Conservation (phyloP, 2,797 vertebrate genomes). For the Coranthus polyacanthus region DNA sequence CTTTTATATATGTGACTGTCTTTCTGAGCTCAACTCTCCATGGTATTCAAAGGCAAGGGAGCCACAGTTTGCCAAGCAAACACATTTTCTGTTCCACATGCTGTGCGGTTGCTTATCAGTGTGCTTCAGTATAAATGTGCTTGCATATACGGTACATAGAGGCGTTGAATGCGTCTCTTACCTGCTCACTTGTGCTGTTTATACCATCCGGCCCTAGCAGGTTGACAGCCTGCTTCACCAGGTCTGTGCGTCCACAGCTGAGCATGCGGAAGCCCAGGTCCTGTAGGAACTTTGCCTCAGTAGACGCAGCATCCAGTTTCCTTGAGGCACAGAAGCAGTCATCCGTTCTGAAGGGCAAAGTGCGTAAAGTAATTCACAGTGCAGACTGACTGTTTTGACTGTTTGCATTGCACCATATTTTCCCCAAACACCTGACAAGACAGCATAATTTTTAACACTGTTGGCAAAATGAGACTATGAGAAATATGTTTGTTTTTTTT, state of each 20-base stretch:
- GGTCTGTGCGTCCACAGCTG: slow-evolving; percentile 96
- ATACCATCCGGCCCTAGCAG: slow-evolving; percentile 95
- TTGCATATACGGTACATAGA: slow-evolving; percentile 45
- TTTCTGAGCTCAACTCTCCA: slow-evolving; percentile 25
- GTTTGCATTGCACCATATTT: slow-evolving; percentile 27
- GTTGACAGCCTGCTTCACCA: slow-evolving; percentile 96
- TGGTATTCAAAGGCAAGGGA: slow-evolving; percentile 27
- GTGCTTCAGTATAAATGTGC: slow-evolving; percentile 14
- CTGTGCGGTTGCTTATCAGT: slow-evolving; percentile 3
- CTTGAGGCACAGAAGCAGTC: slow-evolving; percentile 97
- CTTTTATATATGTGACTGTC: slow-evolving; percentile 49
- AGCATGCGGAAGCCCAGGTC: slow-evolving; percentile 98
- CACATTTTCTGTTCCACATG: slow-evolving; percentile 16
- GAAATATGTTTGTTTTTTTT: neutral
- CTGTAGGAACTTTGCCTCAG: slow-evolving; percentile 97
- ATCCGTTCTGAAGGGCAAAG: slow-evolving; percentile 89
- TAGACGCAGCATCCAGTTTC: slow-evolving; percentile 95
- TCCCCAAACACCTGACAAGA: slow-evolving; percentile 15
- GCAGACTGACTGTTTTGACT: slow-evolving; percentile 12
- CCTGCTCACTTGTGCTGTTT: slow-evolving; percentile 99
- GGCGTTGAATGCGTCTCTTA: slow-evolving; percentile 70
- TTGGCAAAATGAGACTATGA: neutral
- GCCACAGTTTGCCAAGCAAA: slow-evolving; percentile 41
- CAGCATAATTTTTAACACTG: slow-evolving; percentile 5
- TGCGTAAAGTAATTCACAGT: slow-evolving; percentile 43